Evolutionary conservation across 2,888 invertebrate species (phyloP).

Genomic region (Hipparchia sbordonii): DNA sequence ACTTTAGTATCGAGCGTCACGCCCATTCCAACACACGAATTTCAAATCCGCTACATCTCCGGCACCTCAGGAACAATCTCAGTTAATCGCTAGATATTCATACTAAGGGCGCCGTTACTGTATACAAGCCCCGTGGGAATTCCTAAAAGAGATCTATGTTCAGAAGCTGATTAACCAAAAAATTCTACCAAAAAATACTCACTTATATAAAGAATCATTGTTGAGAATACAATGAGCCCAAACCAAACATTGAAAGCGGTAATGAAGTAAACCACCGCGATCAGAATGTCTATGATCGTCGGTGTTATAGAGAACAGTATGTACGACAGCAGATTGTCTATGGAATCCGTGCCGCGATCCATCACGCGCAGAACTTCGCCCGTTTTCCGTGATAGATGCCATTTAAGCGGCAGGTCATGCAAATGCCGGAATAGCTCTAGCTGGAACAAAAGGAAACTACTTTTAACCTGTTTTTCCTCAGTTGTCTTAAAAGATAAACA

Average conservation of each 20-base stretch:
- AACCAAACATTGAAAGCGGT: conserved; percentile 96
- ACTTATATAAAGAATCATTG: conserved; percentile 97
- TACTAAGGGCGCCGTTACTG: too few species aligned
- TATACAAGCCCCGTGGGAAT: too few species aligned
- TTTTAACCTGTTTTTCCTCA: too few species aligned
- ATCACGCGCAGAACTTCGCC: conserved; percentile 98
- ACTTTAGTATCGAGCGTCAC: too few species aligned
- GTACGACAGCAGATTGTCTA: conserved; percentile 95
- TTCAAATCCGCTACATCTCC: too few species aligned
- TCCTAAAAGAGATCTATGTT: too few species aligned
- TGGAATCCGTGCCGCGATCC: conserved; percentile 98
- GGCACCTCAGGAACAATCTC: too few species aligned
- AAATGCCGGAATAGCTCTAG: conserved; percentile 93
- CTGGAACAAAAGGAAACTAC: conserved; percentile 63
- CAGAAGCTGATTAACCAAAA: background rate
- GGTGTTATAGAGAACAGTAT: conserved; percentile 97
- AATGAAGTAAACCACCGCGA: conserved; percentile 95
- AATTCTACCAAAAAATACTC: conserved; percentile 63
- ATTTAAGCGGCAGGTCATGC: conserved; percentile 94
- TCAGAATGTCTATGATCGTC: conserved; percentile 94
- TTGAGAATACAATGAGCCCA: conserved; percentile 95
- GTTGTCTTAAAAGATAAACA: too few species aligned
- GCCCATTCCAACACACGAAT: too few species aligned
- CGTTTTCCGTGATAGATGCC: conserved; percentile 97
- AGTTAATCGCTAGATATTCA: too few species aligned